Evolutionary conservation across 2,888 invertebrate genomes (phyloP).

Genomic region (Drosophila tanythrix): DNA sequence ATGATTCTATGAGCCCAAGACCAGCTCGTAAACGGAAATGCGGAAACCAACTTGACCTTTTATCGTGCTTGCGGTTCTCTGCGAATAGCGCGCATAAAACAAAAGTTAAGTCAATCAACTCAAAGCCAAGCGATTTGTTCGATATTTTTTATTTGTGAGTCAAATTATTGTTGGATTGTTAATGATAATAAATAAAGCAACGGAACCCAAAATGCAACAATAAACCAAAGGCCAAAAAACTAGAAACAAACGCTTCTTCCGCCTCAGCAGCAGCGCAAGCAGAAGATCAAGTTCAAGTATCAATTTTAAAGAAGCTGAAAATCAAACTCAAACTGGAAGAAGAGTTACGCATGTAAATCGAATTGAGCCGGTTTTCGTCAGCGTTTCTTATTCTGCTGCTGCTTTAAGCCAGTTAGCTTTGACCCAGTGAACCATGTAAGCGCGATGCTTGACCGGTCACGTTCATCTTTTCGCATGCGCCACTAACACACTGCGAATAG

Average conservation of each 20-base stretch:
- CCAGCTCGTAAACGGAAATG: constrained; percentile 32
- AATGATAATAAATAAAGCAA: constrained; percentile 65
- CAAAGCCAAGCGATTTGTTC: constrained; percentile 40
- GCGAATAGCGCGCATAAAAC: constrained; percentile 45
- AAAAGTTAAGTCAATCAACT: constrained; percentile 68
- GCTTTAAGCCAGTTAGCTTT: constrained; percentile 35
- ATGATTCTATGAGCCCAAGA: constrained; percentile 43
- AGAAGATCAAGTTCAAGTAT: constrained; percentile 69
- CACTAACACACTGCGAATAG: neutral
- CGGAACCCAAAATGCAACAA: constrained; percentile 46
- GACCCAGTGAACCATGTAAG: constrained; percentile 48
- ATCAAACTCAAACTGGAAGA: constrained; percentile 31
- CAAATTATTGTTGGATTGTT: constrained; percentile 50
- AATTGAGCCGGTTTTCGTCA: neutral
- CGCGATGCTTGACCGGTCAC: neutral
- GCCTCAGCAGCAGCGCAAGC: constrained; percentile 10
- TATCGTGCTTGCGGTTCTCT: constrained; percentile 53
- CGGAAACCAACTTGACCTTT: constrained; percentile 78
- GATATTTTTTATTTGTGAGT: constrained; percentile 66
- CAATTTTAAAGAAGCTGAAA: constrained; percentile 12
- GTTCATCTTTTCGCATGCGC: neutral
- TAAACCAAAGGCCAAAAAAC: constrained; percentile 43
- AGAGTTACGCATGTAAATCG: constrained; percentile 15
- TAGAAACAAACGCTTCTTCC: constrained; percentile 53
- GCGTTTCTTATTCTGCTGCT: neutral